Evolutionary conservation across 1,140 invertebrate genomes (phyloP).

Genomic region (Paralvinella palmiformis): DNA sequence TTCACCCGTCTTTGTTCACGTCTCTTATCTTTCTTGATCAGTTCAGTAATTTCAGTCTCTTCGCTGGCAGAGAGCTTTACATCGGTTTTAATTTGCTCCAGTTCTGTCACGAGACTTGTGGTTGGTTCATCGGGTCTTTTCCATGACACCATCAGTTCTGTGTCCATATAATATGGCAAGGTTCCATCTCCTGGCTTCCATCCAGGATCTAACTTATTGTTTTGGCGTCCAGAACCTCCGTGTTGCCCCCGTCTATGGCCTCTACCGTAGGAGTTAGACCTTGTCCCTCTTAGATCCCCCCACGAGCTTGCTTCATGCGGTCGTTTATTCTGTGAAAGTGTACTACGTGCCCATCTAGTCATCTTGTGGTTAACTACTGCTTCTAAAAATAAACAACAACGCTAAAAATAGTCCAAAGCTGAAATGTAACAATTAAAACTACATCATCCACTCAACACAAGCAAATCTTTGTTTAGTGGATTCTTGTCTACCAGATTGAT

Average conservation of each 20-base stretch:
- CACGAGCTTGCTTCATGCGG: conserved; percentile 2
- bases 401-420: not conserved
- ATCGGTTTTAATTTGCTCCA: not conserved
- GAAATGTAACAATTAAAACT: not conserved
- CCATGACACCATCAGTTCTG: not conserved
- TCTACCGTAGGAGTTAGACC: not conserved
- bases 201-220: not conserved
- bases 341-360: conserved; percentile 4
- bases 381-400: no score
- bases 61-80: not conserved
- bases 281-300: not conserved
- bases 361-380: no score
- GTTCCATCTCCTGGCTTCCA: not conserved
- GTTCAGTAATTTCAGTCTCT: not conserved
- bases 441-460: not conserved
- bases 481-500: not conserved
- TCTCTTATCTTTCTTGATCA: not conserved
- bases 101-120: not conserved
- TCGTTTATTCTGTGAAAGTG: not conserved
- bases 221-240: not conserved
- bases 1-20: not conserved
- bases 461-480: not conserved
- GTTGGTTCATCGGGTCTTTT: not conserved
- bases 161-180: not conserved
- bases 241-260: not conserved